Conservation (phyloP, 2,888 invertebrate species). For the Leptinotarsa peninsularis region DNA sequence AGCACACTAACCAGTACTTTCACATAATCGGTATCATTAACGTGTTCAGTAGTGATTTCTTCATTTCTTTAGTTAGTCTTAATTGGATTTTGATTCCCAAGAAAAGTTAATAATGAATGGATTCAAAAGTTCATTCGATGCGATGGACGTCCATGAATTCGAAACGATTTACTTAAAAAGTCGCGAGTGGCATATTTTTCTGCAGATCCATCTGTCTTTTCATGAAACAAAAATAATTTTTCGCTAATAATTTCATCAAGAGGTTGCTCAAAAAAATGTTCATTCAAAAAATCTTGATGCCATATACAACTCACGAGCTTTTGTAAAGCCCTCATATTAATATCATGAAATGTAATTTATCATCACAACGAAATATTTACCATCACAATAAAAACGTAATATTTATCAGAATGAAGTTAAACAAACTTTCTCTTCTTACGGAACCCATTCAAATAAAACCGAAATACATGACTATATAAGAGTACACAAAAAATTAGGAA, state of each 20-base stretch:
- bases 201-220: too few species aligned
- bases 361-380: neutral
- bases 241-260: too few species aligned
- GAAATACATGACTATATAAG: constrained; percentile 21
- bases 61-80: neutral
- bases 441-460: constrained; percentile 23
- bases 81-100: neutral
- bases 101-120: neutral
- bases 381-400: constrained; percentile 24
- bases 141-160: too few species aligned
- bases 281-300: too few species aligned
- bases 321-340: too few species aligned
- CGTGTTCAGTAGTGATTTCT: neutral
- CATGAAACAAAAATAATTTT: too few species aligned
- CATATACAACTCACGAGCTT: too few species aligned
- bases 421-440: constrained; percentile 21
- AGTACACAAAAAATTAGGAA: constrained; percentile 35
- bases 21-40: constrained; percentile 4
- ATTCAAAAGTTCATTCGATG: too few species aligned
- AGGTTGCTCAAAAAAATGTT: too few species aligned
- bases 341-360: too few species aligned
- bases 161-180: too few species aligned
- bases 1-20: neutral
- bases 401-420: constrained; percentile 22
- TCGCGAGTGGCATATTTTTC: too few species aligned